phyloP scores from a whole-genome alignment of 1,140 invertebrate species.

The Pantala flavescens region DNA sequence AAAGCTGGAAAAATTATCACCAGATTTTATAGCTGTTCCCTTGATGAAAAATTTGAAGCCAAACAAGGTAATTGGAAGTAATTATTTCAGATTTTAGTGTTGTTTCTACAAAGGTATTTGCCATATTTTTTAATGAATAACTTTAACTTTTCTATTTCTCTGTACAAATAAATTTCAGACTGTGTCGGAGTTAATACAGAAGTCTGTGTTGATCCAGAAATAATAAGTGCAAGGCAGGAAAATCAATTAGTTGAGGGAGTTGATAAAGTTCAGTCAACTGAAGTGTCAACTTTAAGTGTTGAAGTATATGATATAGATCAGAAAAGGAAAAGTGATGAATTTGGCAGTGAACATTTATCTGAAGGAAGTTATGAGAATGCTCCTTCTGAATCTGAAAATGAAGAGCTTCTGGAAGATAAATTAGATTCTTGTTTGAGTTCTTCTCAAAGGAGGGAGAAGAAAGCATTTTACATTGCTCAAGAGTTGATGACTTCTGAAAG shows the following conservation, averaged over 20 bases:
- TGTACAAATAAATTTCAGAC: too few species aligned
- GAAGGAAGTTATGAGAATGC: conserved; percentile 21
- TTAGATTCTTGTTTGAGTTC: conserved; percentile 12
- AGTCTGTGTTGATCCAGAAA: too few species aligned
- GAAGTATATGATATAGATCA: not conserved
- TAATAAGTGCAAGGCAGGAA: too few species aligned
- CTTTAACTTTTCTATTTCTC: too few species aligned
- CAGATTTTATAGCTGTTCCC: not conserved
- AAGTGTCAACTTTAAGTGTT: not conserved
- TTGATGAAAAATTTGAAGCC: not conserved
- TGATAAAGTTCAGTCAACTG: too few species aligned
- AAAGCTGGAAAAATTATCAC: not conserved
- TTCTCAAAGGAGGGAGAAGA: conserved; percentile 32
- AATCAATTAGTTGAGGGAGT: too few species aligned
- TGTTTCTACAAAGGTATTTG: too few species aligned
- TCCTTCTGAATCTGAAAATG: conserved; percentile 23
- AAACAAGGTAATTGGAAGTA: too few species aligned
- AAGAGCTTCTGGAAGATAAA: conserved; percentile 15
- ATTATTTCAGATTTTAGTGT: too few species aligned
- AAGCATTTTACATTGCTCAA: conserved; percentile 46
- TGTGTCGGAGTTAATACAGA: too few species aligned
- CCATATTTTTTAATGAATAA: too few species aligned
- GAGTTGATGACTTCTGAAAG: conserved; percentile 60
- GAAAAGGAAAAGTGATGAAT: not conserved
- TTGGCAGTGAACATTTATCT: conserved; percentile 18